Conservation (phyloP, 2,113 vertebrate genomes). For the Poecilia latipinna region DNA sequence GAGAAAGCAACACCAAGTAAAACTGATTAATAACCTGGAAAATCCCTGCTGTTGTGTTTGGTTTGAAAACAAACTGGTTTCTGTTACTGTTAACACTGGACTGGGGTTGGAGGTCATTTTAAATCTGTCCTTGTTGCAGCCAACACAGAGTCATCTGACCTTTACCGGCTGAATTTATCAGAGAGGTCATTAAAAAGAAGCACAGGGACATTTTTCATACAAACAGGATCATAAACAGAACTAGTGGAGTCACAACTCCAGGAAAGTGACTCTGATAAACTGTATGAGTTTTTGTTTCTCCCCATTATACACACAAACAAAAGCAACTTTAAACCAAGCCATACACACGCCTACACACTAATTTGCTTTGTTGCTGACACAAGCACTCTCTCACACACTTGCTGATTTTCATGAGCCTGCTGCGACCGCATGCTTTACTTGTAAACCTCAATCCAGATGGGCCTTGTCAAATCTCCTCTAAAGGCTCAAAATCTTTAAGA, state of each 20-base stretch:
- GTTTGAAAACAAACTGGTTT: constrained; percentile 1
- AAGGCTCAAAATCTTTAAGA: constrained; percentile 4
- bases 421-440: constrained; percentile 14
- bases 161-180: constrained; percentile 11
- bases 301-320: background rate
- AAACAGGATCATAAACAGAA: background rate
- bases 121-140: constrained; percentile 21
- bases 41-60: background rate
- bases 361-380: constrained; percentile 48
- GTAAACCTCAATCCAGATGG: constrained; percentile 27
- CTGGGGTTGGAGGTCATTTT: constrained; percentile 11
- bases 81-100: constrained; percentile 25
- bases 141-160: constrained; percentile 38
- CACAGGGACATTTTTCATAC: constrained; percentile 5
- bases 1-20: background rate
- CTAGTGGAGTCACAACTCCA: constrained; percentile 4
- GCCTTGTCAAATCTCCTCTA: constrained; percentile 19
- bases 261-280: background rate
- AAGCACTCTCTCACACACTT: constrained; percentile 23
- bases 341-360: constrained; percentile 38
- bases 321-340: constrained; percentile 7
- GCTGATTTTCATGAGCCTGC: constrained; percentile 5
- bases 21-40: background rate
- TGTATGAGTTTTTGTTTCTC: background rate
- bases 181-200: constrained; percentile 15